Base-by-base conservation (phyloP, 2,888 invertebrate genomes). In the Melieria picta region DNA sequence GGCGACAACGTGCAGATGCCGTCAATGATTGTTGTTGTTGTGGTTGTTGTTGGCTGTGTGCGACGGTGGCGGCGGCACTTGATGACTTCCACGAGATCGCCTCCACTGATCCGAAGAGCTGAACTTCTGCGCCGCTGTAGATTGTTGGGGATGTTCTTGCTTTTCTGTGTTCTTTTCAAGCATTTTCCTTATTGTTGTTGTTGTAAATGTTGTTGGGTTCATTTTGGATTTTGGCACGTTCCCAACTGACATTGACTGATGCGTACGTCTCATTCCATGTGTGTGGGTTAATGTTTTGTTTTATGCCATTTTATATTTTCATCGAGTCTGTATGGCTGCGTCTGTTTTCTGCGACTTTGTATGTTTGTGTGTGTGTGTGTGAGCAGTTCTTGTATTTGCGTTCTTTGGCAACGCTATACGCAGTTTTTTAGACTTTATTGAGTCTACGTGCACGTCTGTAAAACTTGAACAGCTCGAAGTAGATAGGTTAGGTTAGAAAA, bases 211-310 rank as follows among this genome's bases (percentile, higher is more conserved):
- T 60, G 60, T 73, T 47, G 52, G 56, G 56, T 67, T 63, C 42
- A 62, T 47, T 73, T 66, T 50, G 63, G 45, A 56, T 66, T 63
- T 79, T 82, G 82, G 83, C 83, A 80, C 72, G 76, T 65, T 58
- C 77, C 82, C 82, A 82, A 79, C 79, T 82, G 83, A 82, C 82
- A 82, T 82, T 82, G 82, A 82, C 83, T 82, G 82, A 82, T 83
- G 82, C 82, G 58, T 47, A 42, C 46, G 45, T 10, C 55, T 50
- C 48, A 58, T 56, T n/a, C 55, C 13, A 11, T 52, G 56, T 65
- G 80, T 78, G 79, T 76, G 81, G 74, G 79, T 81, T 80, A 76
- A 80, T 80, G 76, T 81, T 80, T 78, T 74, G 74, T 74, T 74
- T 76, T 65, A 73, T 74, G 71, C 79, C 74, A 70, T 68, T 62